These are phyloP conservation scores for Neotoxoptera formosana DNA, from an alignment of 1,140 invertebrate species.

Conservation along the genomic window DNA sequence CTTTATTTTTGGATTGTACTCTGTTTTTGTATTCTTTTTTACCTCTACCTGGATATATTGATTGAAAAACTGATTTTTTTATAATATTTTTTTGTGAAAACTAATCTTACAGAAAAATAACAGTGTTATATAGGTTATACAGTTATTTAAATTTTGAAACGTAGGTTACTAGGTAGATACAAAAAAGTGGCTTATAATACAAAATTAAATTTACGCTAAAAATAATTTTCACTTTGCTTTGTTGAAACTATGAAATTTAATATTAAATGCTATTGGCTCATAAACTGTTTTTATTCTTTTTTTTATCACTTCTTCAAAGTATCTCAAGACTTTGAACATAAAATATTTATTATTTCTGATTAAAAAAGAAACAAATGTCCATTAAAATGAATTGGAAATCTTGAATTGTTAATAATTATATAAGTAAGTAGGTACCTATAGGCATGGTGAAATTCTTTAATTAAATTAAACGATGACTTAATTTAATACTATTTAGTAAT, in stretches of 20 bases:
- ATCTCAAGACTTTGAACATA: background rate
- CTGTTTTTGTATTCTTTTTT: background rate
- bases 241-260: slow-evolving; percentile 10
- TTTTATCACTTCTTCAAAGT: slow-evolving; percentile 1
- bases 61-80: background rate
- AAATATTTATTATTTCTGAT: background rate
- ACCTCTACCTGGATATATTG: background rate
- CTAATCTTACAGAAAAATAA: background rate
- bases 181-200: background rate
- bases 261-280: background rate
- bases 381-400: background rate
- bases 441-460: background rate
- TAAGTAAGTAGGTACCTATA: background rate
- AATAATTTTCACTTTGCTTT: background rate
- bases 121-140: background rate
- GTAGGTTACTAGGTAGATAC: background rate
- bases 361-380: background rate
- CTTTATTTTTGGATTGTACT: background rate
- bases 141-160: background rate
- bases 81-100: background rate
- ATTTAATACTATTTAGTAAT: background rate
- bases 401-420: background rate
- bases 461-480: background rate
- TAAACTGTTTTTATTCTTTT: slow-evolving; percentile 10
- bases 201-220: background rate